Evolutionary conservation across 2,888 invertebrate species (phyloP).

Genomic region (Morinoia aosen): DNA sequence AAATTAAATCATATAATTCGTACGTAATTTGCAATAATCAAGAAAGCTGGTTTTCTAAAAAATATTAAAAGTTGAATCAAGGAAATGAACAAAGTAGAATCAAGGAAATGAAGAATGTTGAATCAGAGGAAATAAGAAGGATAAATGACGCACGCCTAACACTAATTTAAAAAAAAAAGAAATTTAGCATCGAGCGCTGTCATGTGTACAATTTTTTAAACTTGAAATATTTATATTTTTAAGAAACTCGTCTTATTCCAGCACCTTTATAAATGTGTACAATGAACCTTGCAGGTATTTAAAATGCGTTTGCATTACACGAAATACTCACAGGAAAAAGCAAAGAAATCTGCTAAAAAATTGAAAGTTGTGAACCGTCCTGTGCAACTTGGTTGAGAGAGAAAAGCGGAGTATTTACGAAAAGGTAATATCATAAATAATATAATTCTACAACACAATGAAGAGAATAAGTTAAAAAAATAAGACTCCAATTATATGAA

Average conservation of each 20-base stretch:
- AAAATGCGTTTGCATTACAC: too few species aligned
- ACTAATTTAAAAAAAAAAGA: background rate
- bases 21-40: background rate
- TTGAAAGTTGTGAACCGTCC: too few species aligned
- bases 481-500: background rate
- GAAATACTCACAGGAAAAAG: too few species aligned
- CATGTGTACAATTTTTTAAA: too few species aligned
- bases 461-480: background rate
- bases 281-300: too few species aligned
- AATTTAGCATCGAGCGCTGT: background rate
- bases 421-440: background rate
- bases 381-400: background rate
- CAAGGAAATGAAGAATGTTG: background rate
- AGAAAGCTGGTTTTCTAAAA: background rate
- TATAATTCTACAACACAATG: background rate
- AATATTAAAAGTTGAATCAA: background rate
- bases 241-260: too few species aligned
- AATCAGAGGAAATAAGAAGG: background rate
- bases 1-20: too few species aligned
- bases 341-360: too few species aligned
- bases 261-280: too few species aligned
- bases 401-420: background rate
- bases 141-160: background rate
- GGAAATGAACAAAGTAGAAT: background rate
- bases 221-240: too few species aligned